A percentile compares a stretch with the other conserved stretches of the same genome.
Conservation (phyloP, 1,140 invertebrate species). For the Zeugodacus cucurbitae region DNA sequence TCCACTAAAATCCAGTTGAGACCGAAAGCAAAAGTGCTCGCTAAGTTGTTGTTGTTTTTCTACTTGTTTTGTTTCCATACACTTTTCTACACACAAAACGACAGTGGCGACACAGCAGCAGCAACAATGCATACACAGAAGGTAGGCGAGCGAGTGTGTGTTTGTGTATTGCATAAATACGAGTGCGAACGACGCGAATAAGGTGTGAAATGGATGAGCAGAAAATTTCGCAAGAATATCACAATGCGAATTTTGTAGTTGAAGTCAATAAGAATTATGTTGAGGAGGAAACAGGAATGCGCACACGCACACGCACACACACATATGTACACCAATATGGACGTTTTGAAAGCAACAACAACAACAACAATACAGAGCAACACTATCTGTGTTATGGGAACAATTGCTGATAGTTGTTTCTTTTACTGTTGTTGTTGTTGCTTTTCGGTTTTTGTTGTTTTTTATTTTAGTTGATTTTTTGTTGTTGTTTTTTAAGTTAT, state of each 20-base stretch:
- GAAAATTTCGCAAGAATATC: conserved; percentile 17
- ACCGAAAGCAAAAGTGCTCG: conserved; percentile 62
- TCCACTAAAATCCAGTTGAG: conserved; percentile 57
- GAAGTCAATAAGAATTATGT: conserved; percentile 37
- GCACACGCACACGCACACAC: not conserved
- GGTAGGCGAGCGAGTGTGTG: not conserved
- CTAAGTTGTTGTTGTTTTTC: conserved; percentile 42
- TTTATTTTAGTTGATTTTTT: no score
- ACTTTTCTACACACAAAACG: conserved; percentile 41
- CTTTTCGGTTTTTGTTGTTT: no score
- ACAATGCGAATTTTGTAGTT: not conserved
- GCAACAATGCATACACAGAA: no score
- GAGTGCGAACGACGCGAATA: conserved; percentile 45
- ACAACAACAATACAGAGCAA: not conserved
- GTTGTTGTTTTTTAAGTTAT: not conserved
- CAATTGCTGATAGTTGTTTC: no score
- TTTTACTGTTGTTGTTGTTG: not conserved
- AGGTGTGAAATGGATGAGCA: not conserved
- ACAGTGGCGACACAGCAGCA: not conserved
- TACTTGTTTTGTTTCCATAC: conserved; percentile 46
- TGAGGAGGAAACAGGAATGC: conserved; percentile 17
- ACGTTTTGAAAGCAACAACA: not conserved
- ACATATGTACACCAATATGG: not conserved
- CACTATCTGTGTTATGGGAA: not conserved
- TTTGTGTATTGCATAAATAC: conserved; percentile 41